These are phyloP conservation scores for Muntiacus reevesi DNA, from an alignment of 2,113 vertebrate genomes.

Conservation along the genomic window DNA sequence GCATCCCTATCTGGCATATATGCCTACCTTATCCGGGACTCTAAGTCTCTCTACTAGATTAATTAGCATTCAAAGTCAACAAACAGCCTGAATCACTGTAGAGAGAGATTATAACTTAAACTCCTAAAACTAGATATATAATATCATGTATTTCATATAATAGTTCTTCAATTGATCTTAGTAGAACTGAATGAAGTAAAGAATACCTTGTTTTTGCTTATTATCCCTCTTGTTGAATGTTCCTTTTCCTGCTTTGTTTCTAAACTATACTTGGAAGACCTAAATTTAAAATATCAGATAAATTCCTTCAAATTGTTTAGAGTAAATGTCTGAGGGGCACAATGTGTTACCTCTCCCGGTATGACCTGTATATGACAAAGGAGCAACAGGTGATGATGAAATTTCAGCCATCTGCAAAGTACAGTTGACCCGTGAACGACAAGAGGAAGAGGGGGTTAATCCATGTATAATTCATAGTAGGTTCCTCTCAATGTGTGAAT, in stretches of 20 bases:
- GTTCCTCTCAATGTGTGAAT: not conserved
- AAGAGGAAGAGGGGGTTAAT: not conserved
- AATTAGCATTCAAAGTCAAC: constrained; percentile 61
- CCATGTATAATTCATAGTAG: not conserved
- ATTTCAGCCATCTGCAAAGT: not conserved
- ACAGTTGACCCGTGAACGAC: not conserved
- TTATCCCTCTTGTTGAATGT: not conserved
- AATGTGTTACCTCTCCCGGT: not conserved
- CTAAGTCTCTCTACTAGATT: constrained; percentile 16
- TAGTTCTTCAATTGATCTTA: not conserved
- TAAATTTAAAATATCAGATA: constrained; percentile 41
- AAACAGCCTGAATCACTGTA: constrained; percentile 68
- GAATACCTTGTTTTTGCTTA: not conserved
- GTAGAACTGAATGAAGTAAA: constrained; percentile 21
- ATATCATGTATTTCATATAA: not conserved
- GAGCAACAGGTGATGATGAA: not conserved
- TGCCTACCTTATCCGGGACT: not conserved
- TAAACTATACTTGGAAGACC: constrained; percentile 13
- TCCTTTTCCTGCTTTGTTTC: not conserved
- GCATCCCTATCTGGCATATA: not conserved
- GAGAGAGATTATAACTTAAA: constrained; percentile 64
- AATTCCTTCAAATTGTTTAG: not conserved
- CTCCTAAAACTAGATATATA: not conserved
- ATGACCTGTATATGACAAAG: not conserved
- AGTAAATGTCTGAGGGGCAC: not conserved